Evolutionary conservation across 2,797 vertebrate species (phyloP).

Genomic region (Hypotaenidia okinawae): DNA sequence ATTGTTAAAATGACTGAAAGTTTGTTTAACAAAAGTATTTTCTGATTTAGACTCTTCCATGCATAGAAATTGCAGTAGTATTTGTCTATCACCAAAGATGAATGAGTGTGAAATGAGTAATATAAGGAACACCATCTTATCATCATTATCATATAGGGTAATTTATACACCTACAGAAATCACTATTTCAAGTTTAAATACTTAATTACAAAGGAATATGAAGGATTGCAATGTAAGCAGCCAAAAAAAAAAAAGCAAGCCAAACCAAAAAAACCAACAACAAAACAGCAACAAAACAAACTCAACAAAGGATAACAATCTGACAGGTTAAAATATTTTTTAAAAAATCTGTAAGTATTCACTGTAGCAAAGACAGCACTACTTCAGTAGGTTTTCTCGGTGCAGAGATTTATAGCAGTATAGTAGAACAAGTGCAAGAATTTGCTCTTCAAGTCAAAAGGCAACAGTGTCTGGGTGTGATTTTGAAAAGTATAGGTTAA

Average conservation of each 20-base stretch:
- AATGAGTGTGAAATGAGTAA: not conserved
- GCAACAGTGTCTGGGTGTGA: not conserved
- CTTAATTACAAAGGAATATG: not conserved
- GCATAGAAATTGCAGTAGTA: not conserved
- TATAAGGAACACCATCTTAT: not conserved
- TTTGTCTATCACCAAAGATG: not conserved
- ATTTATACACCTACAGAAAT: not conserved
- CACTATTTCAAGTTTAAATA: not conserved
- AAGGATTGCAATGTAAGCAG: not conserved
- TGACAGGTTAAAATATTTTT: fast-evolving
- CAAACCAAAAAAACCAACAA: too few relatives aligned
- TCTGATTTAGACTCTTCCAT: not conserved
- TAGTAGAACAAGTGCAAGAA: not conserved
- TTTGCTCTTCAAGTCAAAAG: not conserved
- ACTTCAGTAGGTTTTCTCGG: not conserved
- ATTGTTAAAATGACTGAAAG: not conserved
- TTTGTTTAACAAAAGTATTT: fast-evolving
- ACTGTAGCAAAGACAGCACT: not conserved
- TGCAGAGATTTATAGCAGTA: not conserved
- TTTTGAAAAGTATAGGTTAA: not conserved
- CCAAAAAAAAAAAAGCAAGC: not conserved
- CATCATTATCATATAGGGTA: not conserved
- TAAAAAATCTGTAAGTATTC: not conserved
- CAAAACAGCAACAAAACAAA: not conserved
- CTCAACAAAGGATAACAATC: not conserved